A percentile compares a stretch with the other conserved stretches of the same genome.
Conservation (phyloP, 2,888 invertebrate species). For the Rambutsinella grinnellia region DNA sequence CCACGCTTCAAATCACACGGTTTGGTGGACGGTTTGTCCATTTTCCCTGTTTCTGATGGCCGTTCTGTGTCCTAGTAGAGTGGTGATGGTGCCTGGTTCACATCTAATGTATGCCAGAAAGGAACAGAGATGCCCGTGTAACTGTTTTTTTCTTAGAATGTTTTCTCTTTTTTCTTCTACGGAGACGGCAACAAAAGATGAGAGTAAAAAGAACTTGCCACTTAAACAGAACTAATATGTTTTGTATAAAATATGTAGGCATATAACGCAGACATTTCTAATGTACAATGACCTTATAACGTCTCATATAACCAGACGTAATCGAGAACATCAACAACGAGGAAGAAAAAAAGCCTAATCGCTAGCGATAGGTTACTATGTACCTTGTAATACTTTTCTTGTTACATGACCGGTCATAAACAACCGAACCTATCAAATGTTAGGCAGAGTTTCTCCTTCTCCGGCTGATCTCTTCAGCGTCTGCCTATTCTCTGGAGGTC, state of each 20-base stretch:
- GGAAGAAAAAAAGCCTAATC: too few species aligned
- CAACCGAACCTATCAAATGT: constrained; percentile 38
- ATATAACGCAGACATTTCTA: neutral
- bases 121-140: too few species aligned
- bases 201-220: constrained; percentile 18
- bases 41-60: constrained; percentile 35
- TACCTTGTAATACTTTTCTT: constrained; percentile 13
- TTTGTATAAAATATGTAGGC: neutral
- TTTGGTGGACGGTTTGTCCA: constrained; percentile 21
- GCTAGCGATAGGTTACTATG: constrained; percentile 23
- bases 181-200: neutral
- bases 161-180: constrained; percentile 19
- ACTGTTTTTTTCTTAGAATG: constrained; percentile 6
- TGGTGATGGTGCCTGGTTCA: too few species aligned
- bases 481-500: neutral
- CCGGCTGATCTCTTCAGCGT: neutral
- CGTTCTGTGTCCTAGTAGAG: constrained; percentile 12
- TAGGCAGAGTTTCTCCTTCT: constrained; percentile 9
- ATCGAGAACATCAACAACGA: too few species aligned
- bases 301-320: neutral
- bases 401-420: constrained; percentile 39
- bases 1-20: constrained; percentile 46
- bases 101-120: constrained; percentile 35
- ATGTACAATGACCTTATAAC: neutral
- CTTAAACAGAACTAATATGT: neutral